A percentile compares a stretch with the other conserved stretches of the same genome.
phyloP scores from a whole-genome alignment of 1,140 invertebrate species.

The Antheraea mylitta region DNA sequence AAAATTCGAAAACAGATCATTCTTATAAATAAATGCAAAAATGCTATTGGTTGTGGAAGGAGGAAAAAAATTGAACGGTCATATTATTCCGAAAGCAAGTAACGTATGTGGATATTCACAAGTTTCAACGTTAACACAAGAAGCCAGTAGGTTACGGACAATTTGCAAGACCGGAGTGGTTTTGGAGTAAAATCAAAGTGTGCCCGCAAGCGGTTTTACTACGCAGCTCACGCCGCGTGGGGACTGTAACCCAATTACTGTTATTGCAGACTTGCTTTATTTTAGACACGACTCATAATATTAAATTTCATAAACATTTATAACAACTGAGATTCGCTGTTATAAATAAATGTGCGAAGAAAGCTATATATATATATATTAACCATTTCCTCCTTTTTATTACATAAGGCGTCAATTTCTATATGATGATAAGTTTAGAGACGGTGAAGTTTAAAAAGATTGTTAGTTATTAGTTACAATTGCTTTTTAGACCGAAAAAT shows the following conservation, averaged over 20 bases:
- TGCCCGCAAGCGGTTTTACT: slow-evolving; percentile 36
- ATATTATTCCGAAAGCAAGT: neutral
- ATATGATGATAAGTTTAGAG: too few species aligned
- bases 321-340: neutral
- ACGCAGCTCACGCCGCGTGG: slow-evolving; percentile 38
- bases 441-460: too few species aligned
- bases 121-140: slow-evolving; percentile 5
- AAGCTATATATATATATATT: too few species aligned
- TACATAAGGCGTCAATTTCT: too few species aligned
- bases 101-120: neutral
- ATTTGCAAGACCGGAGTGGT: slow-evolving; percentile 30
- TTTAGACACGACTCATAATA: slow-evolving; percentile 19
- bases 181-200: slow-evolving; percentile 48
- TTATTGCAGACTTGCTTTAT: slow-evolving; percentile 30
- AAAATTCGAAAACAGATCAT: too few species aligned
- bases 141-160: slow-evolving; percentile 15
- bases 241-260: slow-evolving; percentile 60
- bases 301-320: neutral
- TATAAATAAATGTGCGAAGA: too few species aligned
- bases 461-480: too few species aligned
- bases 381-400: too few species aligned
- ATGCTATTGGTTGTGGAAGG: too few species aligned
- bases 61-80: too few species aligned
- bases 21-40: too few species aligned
- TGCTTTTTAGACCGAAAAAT: too few species aligned